A percentile compares a stretch with the other conserved stretches of the same genome.
Evolutionary conservation across 2,797 vertebrate species (phyloP).

Genomic region (Manis crassicaudata): DNA sequence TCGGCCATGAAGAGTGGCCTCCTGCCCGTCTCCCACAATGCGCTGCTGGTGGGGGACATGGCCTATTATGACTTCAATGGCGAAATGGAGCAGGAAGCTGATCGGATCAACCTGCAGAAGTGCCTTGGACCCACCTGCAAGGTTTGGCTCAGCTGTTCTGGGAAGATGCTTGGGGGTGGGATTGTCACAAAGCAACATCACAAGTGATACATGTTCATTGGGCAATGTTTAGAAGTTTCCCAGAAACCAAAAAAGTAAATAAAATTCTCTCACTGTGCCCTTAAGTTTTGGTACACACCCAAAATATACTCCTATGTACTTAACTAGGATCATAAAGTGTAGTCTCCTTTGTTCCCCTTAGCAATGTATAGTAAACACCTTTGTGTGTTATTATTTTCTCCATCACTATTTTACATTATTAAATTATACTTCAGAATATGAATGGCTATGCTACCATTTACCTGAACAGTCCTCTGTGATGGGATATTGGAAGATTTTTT

Average conservation of each 20-base stretch:
- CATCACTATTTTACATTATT: background rate
- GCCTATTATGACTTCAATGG: constrained; percentile 96
- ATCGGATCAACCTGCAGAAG: constrained; percentile 96
- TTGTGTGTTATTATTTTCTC: background rate
- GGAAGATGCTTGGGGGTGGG: background rate
- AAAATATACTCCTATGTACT: background rate
- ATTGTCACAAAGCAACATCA: background rate
- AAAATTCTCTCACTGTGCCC: background rate
- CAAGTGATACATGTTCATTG: background rate
- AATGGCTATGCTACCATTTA: background rate
- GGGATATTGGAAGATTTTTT: background rate
- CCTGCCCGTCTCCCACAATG: constrained; percentile 94
- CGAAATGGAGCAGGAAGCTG: constrained; percentile 93
- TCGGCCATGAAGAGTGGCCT: constrained; percentile 97
- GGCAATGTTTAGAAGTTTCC: background rate
- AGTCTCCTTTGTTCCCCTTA: background rate
- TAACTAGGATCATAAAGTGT: background rate
- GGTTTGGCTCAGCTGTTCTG: constrained; percentile 84
- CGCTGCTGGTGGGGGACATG: constrained; percentile 94
- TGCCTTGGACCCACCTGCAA: constrained; percentile 97
- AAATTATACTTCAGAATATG: background rate
- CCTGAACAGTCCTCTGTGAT: background rate
- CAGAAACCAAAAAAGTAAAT: background rate
- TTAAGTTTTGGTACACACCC: background rate
- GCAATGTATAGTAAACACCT: background rate